These are phyloP conservation scores for Oxyura jamaicensis DNA, from an alignment of 2,113 vertebrate species.

Conservation along the genomic window DNA sequence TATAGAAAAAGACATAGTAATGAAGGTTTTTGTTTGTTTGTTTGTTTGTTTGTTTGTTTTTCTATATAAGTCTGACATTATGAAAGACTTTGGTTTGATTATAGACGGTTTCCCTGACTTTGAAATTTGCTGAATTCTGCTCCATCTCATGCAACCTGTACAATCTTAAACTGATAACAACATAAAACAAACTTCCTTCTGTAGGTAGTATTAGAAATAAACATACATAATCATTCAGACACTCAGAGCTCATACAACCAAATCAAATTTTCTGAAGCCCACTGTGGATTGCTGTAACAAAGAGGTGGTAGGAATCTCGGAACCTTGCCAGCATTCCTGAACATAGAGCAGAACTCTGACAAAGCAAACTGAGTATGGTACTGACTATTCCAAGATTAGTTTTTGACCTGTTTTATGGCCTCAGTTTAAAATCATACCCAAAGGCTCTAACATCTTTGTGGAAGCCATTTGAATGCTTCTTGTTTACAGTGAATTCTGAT, in stretches of 20 bases:
- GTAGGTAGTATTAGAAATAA: background rate
- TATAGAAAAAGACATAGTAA: background rate
- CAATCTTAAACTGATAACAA: background rate
- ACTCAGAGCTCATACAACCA: accelerated
- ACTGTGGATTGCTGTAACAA: background rate
- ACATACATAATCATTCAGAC: background rate
- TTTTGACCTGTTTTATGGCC: background rate
- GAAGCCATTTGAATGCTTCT: background rate
- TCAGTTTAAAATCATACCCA: background rate
- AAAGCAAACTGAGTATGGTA: background rate
- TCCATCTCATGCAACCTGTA: background rate
- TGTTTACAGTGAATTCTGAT: background rate
- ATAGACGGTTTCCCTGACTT: background rate
- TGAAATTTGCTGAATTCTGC: background rate
- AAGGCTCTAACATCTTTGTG: background rate
- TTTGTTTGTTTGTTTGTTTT: background rate
- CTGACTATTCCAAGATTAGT: background rate
- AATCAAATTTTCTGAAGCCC: background rate
- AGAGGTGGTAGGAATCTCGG: background rate
- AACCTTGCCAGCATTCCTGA: background rate
- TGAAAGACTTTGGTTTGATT: background rate
- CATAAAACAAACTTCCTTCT: background rate
- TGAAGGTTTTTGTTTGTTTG: background rate
- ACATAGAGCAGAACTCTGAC: background rate
- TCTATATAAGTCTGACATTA: background rate